Percentiles rank a stretch among this genome's conserved stretches.
phyloP scores from a whole-genome alignment of 2,888 invertebrate species.

The Crossocerus cetratus region DNA sequence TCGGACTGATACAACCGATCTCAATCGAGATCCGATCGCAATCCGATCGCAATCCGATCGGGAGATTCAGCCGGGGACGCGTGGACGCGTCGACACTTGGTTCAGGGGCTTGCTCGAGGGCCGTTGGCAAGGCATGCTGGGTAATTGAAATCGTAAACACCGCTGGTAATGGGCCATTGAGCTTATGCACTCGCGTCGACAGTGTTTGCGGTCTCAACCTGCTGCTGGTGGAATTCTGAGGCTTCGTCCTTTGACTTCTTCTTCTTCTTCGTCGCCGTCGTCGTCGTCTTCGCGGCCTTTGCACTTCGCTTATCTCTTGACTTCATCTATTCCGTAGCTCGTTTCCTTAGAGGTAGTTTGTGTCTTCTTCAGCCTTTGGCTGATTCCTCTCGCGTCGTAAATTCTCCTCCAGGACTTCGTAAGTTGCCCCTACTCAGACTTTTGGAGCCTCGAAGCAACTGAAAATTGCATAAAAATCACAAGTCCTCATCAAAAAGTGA shows the following conservation, averaged over 20 bases:
- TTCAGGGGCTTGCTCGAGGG: background rate
- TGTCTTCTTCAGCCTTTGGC: too few species aligned
- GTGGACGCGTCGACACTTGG: conserved; percentile 13
- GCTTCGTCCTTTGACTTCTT: conserved; percentile 24
- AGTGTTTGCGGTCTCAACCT: conserved; percentile 49
- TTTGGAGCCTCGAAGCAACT: too few species aligned
- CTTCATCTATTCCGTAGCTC: too few species aligned
- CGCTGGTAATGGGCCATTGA: conserved; percentile 57
- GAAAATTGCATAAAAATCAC: too few species aligned
- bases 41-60: background rate
- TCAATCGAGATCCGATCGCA: too few species aligned
- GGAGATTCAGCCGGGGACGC: conserved; percentile 1
- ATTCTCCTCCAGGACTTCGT: too few species aligned
- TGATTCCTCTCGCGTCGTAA: too few species aligned
- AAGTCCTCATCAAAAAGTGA: too few species aligned
- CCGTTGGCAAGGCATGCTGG: background rate
- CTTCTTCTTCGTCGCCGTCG: conserved; percentile 19
- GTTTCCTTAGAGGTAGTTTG: too few species aligned
- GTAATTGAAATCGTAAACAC: conserved; percentile 69
- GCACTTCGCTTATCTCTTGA: too few species aligned
- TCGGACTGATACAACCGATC: background rate
- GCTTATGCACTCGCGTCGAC: conserved; percentile 55
- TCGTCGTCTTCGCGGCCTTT: too few species aligned
- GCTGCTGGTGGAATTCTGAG: background rate
- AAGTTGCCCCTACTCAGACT: too few species aligned